Evolutionary conservation across 2,888 invertebrate genomes (phyloP).

Genomic region (Carabus problematicus): DNA sequence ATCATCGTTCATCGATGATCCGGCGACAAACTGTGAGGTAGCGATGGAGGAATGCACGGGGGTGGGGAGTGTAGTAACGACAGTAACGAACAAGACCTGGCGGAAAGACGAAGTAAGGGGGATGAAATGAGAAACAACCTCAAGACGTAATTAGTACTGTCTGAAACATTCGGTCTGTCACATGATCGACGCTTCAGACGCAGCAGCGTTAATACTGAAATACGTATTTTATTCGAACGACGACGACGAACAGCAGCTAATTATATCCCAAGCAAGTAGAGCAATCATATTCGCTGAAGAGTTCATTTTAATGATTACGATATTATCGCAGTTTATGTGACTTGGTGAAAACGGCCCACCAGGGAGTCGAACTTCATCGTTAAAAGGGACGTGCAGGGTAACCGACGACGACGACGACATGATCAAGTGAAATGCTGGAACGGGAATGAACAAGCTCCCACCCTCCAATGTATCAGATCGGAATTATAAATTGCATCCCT

Average conservation of each 20-base stretch:
- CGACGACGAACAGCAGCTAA: conserved; percentile 18
- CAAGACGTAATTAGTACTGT: conserved; percentile 42
- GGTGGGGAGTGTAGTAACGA: not conserved
- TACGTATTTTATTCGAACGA: not conserved
- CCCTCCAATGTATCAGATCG: no score
- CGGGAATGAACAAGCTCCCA: no score
- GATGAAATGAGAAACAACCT: conserved; percentile 39
- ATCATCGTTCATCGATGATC: no score
- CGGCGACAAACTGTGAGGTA: not conserved
- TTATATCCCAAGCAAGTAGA: conserved; percentile 37
- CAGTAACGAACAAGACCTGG: not conserved
- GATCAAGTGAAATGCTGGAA: no score
- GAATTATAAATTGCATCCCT: no score
- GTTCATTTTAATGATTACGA: conserved; percentile 41
- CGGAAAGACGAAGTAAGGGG: not conserved
- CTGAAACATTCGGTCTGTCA: conserved; percentile 41
- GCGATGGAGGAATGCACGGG: not conserved
- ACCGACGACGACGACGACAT: no score
- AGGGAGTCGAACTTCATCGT: not conserved
- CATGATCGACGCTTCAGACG: conserved; percentile 32
- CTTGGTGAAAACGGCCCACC: conserved; percentile 14
- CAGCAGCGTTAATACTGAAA: not conserved
- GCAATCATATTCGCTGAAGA: conserved; percentile 38
- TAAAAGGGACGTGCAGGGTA: no score
- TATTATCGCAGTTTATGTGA: conserved; percentile 39